Conservation (phyloP, 2,888 invertebrate species). For the Pyrrhosoma nymphula region DNA sequence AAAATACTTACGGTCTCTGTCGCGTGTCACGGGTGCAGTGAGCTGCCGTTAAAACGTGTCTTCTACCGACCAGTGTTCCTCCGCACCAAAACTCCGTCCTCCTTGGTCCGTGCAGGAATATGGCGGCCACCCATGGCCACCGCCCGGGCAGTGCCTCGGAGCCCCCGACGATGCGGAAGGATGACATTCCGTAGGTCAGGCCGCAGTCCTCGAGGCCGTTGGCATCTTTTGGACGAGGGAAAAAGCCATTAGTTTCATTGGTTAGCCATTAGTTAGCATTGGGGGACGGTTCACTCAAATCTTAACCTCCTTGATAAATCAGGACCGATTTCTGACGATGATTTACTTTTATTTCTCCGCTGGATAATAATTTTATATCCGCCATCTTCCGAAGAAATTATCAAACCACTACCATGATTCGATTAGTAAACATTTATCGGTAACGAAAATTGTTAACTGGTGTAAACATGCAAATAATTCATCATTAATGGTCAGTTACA, state of each 20-base stretch:
- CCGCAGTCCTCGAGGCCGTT: slow-evolving; percentile 83
- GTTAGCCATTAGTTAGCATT: no score
- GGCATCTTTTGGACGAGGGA: neutral
- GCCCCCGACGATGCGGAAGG: slow-evolving; percentile 94
- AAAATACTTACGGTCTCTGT: slow-evolving; percentile 88
- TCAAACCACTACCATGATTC: no score
- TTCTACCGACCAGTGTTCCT: slow-evolving; percentile 90
- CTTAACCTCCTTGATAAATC: no score
- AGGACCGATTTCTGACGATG: neutral
- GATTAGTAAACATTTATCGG: no score
- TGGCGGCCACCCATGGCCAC: slow-evolving; percentile 98
- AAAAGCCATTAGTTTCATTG: neutral
- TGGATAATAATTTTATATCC: no score
- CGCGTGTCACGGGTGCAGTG: slow-evolving; percentile 95
- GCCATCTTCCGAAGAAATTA: no score
- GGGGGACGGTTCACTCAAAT: no score
- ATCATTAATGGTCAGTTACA: no score
- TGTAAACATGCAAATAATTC: no score
- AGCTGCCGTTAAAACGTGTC: slow-evolving; percentile 92
- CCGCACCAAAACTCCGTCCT: slow-evolving; percentile 97
- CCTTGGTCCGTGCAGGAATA: slow-evolving; percentile 91
- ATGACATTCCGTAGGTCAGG: slow-evolving; percentile 70
- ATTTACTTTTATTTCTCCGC: neutral
- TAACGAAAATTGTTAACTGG: no score
- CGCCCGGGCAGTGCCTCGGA: slow-evolving; percentile 90